Conservation (phyloP, 2,888 invertebrate genomes). For the Zhuqinia jingwanae region DNA sequence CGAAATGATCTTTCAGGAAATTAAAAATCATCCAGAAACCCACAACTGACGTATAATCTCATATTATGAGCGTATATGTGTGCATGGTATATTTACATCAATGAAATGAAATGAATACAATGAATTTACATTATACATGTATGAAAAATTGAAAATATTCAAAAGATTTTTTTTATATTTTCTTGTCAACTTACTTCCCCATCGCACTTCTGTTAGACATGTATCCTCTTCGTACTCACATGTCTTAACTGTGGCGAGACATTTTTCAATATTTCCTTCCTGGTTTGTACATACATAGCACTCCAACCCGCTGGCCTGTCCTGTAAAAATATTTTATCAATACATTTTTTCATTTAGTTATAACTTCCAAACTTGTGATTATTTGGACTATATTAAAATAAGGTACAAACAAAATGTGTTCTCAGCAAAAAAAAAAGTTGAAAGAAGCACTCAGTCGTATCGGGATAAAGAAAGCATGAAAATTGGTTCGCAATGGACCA, state of each 20-base stretch:
- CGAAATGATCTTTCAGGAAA: no score
- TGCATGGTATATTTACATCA: no score
- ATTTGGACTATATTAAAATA: not conserved
- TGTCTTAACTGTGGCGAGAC: conserved; percentile 93
- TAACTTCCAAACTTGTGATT: no score
- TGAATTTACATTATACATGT: no score
- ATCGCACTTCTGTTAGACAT: conserved; percentile 93
- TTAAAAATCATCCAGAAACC: no score
- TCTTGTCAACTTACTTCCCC: conserved; percentile 88
- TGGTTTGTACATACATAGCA: conserved; percentile 98
- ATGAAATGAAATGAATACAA: no score
- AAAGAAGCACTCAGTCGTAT: conserved; percentile 64
- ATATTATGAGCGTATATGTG: no score
- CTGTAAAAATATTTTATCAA: conserved; percentile 25
- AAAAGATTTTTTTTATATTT: no score
- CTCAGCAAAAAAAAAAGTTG: conserved; percentile 19
- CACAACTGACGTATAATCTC: no score
- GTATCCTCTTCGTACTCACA: conserved; percentile 94
- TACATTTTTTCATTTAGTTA: not conserved
- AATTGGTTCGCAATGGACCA: conserved; percentile 66
- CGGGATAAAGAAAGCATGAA: conserved; percentile 52
- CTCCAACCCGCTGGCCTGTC: conserved; percentile 85
- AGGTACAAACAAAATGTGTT: not conserved
- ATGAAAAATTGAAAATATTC: not conserved
- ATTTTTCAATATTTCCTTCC: conserved; percentile 95